Base-by-base conservation (phyloP, 1,140 invertebrate genomes). In the Melipona quadrifasciata region DNA sequence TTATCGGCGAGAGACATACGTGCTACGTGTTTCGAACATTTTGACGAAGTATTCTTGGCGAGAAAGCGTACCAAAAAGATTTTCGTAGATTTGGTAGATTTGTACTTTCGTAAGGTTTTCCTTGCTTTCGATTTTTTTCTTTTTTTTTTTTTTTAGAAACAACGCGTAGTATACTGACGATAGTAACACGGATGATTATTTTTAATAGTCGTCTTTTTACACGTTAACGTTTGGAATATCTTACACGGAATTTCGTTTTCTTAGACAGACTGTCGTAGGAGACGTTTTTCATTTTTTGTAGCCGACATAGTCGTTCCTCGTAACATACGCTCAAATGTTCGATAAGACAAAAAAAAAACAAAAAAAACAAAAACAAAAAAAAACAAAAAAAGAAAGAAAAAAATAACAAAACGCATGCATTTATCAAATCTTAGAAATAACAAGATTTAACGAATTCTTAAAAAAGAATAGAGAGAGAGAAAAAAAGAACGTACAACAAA, bases 31-130 rank as follows among this genome's bases (percentile, higher is more conserved):
- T 76, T 64, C 34, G 31, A 65, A 39, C 31, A 58, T 75, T 75
- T 75, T 75, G 14, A 31, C 19, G 31, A 24, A 34, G 6, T 57
- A 51, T 72, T 14, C 24, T 75, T 19, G 27, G 11, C 21, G 73
- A 75, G 10, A 58, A 47, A 75, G 21, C 21, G 51, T 57, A 57
- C 19, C 19, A 75, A 75, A 31, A 75, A 31, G n/a, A 47, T 47
- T 75, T 75, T 75, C 73, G 73, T 75, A 75, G 73, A 75, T 75
- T 58, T 58, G 55, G 73, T 75, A 75, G 73, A 75, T 75, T 58
- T 58, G 55, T 75, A 75, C 55, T 75, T 75, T 75, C 73, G 51
- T 75, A 75, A 75, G 3, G 12, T 34, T 57, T 75, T 34, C 1
- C 27, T 73, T 21, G 53, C 11, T 34, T 74, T 1, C 55, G 17